Base-by-base conservation (phyloP, 2,888 invertebrate genomes). In the Xylophagus ater region DNA sequence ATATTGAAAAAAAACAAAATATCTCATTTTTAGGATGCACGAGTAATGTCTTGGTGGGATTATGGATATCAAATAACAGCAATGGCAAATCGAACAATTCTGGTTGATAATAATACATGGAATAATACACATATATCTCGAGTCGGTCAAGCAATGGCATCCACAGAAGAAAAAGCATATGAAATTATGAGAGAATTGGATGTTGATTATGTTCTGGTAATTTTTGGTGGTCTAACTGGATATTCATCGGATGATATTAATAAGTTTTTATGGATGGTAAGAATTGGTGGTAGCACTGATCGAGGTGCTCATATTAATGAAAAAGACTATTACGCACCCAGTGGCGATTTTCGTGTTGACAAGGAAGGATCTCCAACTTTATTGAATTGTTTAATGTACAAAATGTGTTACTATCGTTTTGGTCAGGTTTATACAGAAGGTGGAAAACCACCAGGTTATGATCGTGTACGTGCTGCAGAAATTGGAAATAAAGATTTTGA, bases 31-130 rank as follows among this genome's bases (percentile, higher is more conserved):
- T 53, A 87, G 85, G 83, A 96, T 65, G 82, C 96, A 1, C 86
- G 89, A 61, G 83, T 98, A 41, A 97, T 98, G 96, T 94, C 94
- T 0, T 98, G 97, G 97, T 98, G 97, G 94, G 94, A 96, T 73
- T 98, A 97, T 67, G 97, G 97, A 1, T 97, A 97, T 67, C 90
- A 90, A 68, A 96, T 97, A 69, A 96, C 97, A 2, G 94, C 96
- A 2, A 97, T 98, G 96, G 97, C 96, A 12, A 97, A 97, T 69
- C 73, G 94, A 29, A 96, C 97, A 0, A 93, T 96, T 51, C 73
- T 97, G 50, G 97, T 98, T 37, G 97, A 97, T 62, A 98, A 98
- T 64, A 97, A 98, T 59, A 98, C 97, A 1, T 98, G 97, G 97
- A 98, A 97, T 66, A 98, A 98, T 65, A 97, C 96, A 10, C 97